phyloP scores from a whole-genome alignment of 92 coral and sea anemone species.

The Scolanthus callimorphus region DNA sequence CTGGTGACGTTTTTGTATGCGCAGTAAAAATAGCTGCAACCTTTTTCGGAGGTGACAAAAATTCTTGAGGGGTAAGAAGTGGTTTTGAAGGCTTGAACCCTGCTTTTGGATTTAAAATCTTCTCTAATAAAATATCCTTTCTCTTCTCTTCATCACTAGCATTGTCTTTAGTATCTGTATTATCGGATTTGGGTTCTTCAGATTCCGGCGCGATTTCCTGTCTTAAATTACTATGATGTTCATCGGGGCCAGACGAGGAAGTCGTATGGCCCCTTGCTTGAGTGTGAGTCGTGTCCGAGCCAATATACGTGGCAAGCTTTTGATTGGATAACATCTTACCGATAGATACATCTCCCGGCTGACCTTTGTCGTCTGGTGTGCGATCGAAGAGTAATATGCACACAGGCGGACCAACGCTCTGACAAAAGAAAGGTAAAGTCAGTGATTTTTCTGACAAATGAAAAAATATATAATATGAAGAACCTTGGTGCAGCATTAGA shows the following conservation, averaged over 20 bases:
- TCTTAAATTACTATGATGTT: too few relatives aligned
- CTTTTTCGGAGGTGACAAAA: conserved; percentile 5
- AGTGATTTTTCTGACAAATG: too few relatives aligned
- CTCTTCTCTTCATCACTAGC: not conserved
- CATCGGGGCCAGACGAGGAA: too few relatives aligned
- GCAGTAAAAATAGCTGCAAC: too few relatives aligned
- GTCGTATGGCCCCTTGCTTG: not conserved
- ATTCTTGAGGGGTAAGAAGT: conserved; percentile 18
- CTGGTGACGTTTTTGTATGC: too few relatives aligned
- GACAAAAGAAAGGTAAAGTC: not conserved
- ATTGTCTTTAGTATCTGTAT: conserved; percentile 7
- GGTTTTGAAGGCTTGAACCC: conserved; percentile 29
- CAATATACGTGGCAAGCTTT: conserved; percentile 35
- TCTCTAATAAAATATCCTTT: conserved; percentile 36
- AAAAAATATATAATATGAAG: too few relatives aligned
- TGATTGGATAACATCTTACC: conserved; percentile 50
- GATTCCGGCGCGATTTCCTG: not conserved
- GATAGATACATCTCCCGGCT: conserved; percentile 49
- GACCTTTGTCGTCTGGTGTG: conserved; percentile 38
- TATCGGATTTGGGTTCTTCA: not conserved
- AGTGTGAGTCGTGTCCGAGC: not conserved
- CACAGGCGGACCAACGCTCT: conserved; percentile 72
- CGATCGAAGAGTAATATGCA: conserved; percentile 62
- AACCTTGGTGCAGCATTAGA: too few relatives aligned
- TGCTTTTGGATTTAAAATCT: conserved; percentile 33